Percentiles rank a stretch among this genome's conserved stretches.
These are phyloP conservation scores for Halcyon badia DNA, from an alignment of 2,797 vertebrate genomes.

Conservation along the genomic window DNA sequence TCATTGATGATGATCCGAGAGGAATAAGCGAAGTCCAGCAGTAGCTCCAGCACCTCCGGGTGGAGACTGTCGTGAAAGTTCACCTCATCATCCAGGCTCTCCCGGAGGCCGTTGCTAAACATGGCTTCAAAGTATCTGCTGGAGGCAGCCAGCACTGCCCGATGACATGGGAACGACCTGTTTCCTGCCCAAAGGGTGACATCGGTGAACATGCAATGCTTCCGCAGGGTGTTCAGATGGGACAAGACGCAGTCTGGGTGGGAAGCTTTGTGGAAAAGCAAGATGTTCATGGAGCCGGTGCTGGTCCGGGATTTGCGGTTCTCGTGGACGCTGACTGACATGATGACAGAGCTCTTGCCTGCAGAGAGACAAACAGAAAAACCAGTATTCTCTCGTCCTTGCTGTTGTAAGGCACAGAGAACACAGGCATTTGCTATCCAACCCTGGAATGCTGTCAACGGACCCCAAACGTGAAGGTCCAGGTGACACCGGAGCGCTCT, in stretches of 20 bases:
- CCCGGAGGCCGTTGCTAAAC: constrained; percentile 93
- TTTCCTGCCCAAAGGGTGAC: constrained; percentile 94
- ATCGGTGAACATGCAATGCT: constrained; percentile 94
- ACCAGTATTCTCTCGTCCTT: background rate
- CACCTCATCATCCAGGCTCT: constrained; percentile 90
- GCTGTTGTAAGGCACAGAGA: accelerated
- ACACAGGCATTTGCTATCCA: background rate
- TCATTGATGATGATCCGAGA: constrained; percentile 93
- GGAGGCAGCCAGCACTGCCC: constrained; percentile 93
- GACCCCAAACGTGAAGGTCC: background rate
- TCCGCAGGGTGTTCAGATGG: constrained; percentile 91
- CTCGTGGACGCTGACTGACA: constrained; percentile 95
- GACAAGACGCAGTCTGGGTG: constrained; percentile 93
- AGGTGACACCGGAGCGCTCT: background rate
- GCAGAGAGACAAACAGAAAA: background rate
- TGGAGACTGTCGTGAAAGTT: constrained; percentile 94
- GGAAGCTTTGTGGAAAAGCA: constrained; percentile 93
- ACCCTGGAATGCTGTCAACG: accelerated
- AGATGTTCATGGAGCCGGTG: constrained; percentile 93
- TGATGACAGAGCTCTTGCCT: constrained; percentile 77
- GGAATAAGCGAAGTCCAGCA: constrained; percentile 95
- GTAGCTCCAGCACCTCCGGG: constrained; percentile 93
- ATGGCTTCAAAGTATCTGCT: constrained; percentile 97
- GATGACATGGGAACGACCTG: constrained; percentile 92
- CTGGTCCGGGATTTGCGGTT: constrained; percentile 94